Percentiles rank a stretch among this genome's conserved stretches.
phyloP scores from a whole-genome alignment of 35 echinoderm and acorn worm genomes.

The Apostichopus japonicus region DNA sequence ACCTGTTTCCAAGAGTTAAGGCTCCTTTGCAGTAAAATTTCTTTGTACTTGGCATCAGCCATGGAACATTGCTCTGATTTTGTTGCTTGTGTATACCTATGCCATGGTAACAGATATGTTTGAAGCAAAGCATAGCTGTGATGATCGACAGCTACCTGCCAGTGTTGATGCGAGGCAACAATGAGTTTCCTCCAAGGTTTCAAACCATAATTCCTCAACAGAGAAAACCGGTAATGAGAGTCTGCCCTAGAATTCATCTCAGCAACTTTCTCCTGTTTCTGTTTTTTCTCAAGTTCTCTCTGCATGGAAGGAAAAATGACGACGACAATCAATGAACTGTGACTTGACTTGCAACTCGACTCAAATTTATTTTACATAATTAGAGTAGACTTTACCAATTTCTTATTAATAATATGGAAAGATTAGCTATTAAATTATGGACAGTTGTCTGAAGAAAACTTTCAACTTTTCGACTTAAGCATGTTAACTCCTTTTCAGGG shows the following conservation, averaged over 20 bases:
- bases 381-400: no score
- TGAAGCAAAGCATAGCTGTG: constrained; percentile 70
- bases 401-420: no score
- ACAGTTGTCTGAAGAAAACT: no score
- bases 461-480: no score
- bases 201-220: constrained; percentile 82
- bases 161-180: constrained; percentile 48
- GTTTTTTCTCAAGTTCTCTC: constrained; percentile 62
- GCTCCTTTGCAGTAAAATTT: constrained; percentile 65
- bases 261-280: constrained; percentile 57
- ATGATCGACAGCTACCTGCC: constrained; percentile 69
- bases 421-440: no score
- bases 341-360: no score
- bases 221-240: constrained; percentile 60
- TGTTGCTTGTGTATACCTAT: constrained; percentile 67
- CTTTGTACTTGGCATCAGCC: constrained; percentile 69
- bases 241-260: constrained; percentile 65
- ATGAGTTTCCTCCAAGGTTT: constrained; percentile 85
- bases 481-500: no score
- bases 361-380: no score
- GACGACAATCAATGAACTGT: no score
- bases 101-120: constrained; percentile 81
- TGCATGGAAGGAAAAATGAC: no score
- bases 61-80: constrained; percentile 49
- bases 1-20: constrained; percentile 91